Evolutionary conservation across 1,140 invertebrate genomes (phyloP), one percentile per base, ranked within the genome.

Genomic region (Eumaeus atala): DNA sequence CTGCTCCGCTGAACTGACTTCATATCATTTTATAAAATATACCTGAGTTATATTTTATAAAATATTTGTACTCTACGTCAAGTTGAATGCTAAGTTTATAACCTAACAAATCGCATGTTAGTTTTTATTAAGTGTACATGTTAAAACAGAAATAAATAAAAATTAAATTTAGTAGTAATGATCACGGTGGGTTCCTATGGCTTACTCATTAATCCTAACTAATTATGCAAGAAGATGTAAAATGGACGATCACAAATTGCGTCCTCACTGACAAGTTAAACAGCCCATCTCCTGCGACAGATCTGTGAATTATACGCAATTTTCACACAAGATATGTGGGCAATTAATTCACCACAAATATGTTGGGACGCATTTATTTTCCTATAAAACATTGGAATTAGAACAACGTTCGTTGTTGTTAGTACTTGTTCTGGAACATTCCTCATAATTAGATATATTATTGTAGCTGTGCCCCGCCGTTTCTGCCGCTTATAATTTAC

Each of bases 181-280:
- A 28, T 28, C 21, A 3, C 21, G 2, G 21, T 28, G 21, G 21
- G 6, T 28, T 28, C 2, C 6, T 28, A 28, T 28, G 6, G 73
- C 66, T 56, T 11, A 59, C 65, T 60, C 77, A 81, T 84, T 83
- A 86, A 86, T 83, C 70, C 72, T 67, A 58, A 70, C 72, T 86
- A 86, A 84, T 86, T 83, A 83, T 76, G 72, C 72, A 79, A 80
- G 72, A 73, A 77, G 77, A 80, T 77, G 70, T 72, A 77, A 84
- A 77, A 81, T 77, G 78, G 70, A 56, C 64, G 72, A 54, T 63
- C 79, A 83, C 83, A 86, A 86, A 86, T 86, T 72, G 71, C 67
- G 64, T 70, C 62, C 72, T 56, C 73, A 75, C 60, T 83, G 83
- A 86, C 80, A 80, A 71, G 58, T 74, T 76, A 77, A 83, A 82